Evolutionary conservation across 2,797 vertebrate species (phyloP).

Genomic region (Merluccius polli): DNA sequence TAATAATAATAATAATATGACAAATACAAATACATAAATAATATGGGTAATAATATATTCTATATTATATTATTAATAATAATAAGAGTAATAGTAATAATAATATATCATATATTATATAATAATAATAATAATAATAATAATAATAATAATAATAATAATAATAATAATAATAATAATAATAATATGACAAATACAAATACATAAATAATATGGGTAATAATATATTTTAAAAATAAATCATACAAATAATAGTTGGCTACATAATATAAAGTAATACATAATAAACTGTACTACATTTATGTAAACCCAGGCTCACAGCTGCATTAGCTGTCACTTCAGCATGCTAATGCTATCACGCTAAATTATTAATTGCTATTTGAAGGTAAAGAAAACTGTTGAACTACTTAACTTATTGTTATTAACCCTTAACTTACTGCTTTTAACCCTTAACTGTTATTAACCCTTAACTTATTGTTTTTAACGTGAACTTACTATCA

Average conservation of each 20-base stretch:
- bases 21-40: neutral
- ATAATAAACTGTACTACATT: neutral
- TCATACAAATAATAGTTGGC: neutral
- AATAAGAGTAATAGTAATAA: neutral
- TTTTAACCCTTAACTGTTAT: no score
- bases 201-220: neutral
- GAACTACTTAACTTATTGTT: no score
- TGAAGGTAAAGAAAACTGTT: no score
- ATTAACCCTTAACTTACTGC: no score
- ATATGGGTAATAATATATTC: neutral
- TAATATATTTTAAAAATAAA: neutral
- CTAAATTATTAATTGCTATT: no score
- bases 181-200: neutral
- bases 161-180: neutral
- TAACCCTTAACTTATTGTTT: no score
- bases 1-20: neutral
- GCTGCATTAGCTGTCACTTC: no score
- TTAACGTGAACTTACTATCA: no score
- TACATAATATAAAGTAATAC: no score
- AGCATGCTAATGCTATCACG: no score
- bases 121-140: neutral
- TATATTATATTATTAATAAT: neutral
- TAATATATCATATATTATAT: neutral
- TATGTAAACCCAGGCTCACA: neutral
- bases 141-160: neutral